phyloP scores from a whole-genome alignment of 2,113 vertebrate species.

The Xiphophorus hellerii region DNA sequence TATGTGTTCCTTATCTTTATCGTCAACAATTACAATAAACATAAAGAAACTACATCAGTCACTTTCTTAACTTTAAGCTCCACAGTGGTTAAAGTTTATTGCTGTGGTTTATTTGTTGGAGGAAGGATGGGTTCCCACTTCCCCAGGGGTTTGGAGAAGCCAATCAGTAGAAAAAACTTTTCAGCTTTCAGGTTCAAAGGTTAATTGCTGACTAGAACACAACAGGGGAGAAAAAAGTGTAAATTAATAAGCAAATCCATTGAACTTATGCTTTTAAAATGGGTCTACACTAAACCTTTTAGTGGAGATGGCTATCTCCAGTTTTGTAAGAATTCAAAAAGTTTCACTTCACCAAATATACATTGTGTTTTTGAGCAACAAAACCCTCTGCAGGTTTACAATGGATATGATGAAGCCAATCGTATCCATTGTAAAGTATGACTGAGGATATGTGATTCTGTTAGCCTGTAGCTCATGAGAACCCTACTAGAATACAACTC shows the following conservation, averaged over 20 bases:
- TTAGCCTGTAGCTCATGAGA: neutral
- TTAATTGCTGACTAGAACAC: neutral
- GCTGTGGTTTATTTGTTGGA: neutral
- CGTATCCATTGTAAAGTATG: no score
- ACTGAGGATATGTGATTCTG: no score
- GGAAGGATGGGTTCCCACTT: neutral
- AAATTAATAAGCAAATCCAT: neutral
- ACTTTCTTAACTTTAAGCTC: no score
- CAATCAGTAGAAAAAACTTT: neutral
- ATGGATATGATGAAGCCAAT: no score
- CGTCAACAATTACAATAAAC: neutral
- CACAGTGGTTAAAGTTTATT: no score
- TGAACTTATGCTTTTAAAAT: neutral
- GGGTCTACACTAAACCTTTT: neutral
- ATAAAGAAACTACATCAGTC: no score
- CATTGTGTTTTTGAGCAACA: neutral
- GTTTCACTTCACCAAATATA: neutral
- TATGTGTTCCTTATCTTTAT: neutral
- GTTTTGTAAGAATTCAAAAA: neutral
- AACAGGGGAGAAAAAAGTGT: neutral
- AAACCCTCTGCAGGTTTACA: no score
- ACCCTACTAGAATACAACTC: neutral
- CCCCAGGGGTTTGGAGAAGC: no score
- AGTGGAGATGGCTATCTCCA: neutral
- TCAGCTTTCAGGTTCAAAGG: neutral